Conservation (phyloP, 35 echinoderm and acorn worm species). For the Holothuria glaberrima region DNA sequence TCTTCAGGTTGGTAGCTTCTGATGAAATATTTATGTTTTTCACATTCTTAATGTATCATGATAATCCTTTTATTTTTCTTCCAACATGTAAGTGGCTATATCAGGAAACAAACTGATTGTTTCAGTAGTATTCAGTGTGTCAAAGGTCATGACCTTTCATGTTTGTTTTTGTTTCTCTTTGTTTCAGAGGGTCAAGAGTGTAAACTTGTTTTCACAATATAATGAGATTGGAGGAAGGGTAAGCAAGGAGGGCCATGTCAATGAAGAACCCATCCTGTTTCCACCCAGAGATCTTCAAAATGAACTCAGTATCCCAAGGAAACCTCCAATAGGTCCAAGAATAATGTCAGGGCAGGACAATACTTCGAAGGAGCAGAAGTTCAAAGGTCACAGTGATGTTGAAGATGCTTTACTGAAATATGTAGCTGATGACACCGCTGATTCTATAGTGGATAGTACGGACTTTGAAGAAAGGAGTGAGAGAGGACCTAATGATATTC, state of each 20-base stretch:
- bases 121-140: too few species aligned
- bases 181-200: constrained; percentile 38
- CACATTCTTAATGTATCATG: too few species aligned
- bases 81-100: too few species aligned
- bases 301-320: too few species aligned
- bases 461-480: neutral
- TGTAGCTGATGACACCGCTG: neutral
- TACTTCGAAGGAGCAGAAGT: neutral
- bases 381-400: too few species aligned
- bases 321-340: too few species aligned
- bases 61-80: too few species aligned
- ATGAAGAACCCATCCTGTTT: constrained; percentile 41
- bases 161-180: neutral
- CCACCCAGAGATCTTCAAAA: neutral
- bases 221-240: constrained; percentile 84
- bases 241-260: constrained; percentile 72
- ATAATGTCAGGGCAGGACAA: neutral
- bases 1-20: too few species aligned
- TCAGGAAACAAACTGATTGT: too few species aligned
- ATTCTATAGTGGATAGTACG: neutral
- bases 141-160: too few species aligned
- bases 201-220: constrained; percentile 76
- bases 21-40: too few species aligned
- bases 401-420: constrained; percentile 21
- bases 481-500: neutral